Evolutionary conservation across 2,113 vertebrate species (phyloP).

Genomic region (Corydoras sp.): DNA sequence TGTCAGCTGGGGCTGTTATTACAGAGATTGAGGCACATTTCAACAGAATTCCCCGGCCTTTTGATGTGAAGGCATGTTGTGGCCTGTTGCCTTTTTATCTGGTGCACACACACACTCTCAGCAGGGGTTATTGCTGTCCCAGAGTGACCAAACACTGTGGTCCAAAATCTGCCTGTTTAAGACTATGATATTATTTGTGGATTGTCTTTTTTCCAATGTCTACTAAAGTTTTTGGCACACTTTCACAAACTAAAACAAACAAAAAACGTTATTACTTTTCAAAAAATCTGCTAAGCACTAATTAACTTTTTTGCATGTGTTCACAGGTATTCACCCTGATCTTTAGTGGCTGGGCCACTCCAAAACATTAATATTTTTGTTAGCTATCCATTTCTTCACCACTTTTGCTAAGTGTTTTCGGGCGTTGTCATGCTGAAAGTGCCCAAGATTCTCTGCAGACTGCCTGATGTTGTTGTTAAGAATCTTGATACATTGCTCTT

Average conservation of each 20-base stretch:
- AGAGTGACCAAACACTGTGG: conserved; percentile 27
- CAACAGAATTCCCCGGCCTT: conserved; percentile 35
- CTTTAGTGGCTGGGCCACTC: too few species aligned
- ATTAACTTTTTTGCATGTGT: too few species aligned
- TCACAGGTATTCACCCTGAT: too few species aligned
- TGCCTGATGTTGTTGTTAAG: too few species aligned
- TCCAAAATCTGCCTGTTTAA: conserved; percentile 19
- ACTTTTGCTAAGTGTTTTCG: too few species aligned
- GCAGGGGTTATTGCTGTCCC: conserved; percentile 9
- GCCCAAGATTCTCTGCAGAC: too few species aligned
- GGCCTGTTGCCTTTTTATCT: conserved; percentile 30
- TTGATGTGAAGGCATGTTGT: conserved; percentile 42
- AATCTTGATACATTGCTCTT: too few species aligned
- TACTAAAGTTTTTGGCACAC: conserved; percentile 4
- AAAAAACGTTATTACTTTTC: not conserved
- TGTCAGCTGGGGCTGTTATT: conserved; percentile 27
- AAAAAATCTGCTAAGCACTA: too few species aligned
- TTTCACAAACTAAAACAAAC: conserved; percentile 1
- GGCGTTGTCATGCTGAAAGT: too few species aligned
- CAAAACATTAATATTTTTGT: too few species aligned
- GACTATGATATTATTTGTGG: conserved; percentile 12
- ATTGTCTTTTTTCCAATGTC: not conserved
- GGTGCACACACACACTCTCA: conserved; percentile 21
- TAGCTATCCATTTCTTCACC: too few species aligned
- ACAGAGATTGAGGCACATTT: conserved; percentile 32